Evolutionary conservation across 2,888 invertebrate species (phyloP), one percentile per base, ranked within the genome.

Genomic region (Mythimna vitellina): DNA sequence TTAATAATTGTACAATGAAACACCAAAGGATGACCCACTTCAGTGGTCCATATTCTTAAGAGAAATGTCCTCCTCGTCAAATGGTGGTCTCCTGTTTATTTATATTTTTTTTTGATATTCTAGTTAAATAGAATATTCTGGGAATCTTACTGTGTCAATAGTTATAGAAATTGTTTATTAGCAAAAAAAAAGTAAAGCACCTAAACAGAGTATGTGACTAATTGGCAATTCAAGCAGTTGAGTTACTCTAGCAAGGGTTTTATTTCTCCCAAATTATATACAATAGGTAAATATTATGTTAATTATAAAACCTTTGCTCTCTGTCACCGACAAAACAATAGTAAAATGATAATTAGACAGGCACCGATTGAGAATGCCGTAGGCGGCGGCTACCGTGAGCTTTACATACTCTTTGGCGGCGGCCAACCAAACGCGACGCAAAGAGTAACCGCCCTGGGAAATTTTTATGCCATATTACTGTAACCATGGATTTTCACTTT

Each of bases 241-340:
- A 42, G 20, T 35, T 46, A 29, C 20, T 22, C 3, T 20, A 7
- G 22, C 17, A 17, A 20, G 22, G 56, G 12, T 22, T 25, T 51
- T 32, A 29, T 20, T 46, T 22, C 42, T 58, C 29, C 20, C 20
- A 42, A 14, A 60, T 9, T 53, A 20, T 17, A n/a, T 51, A 32
- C 56, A 35, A 35, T 58, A 22, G 32, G 20, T 53, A 32, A 29
- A 12, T 60, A 12, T 25, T 74, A 77, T 70, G 79, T 10, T 70
- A 82, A 79, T 65, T 79, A 66, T 1, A 57, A 57, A 64, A 81
- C 68, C 80, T 82, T 81, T 80, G 83, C 51, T 76, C 75, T 54
- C 35, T 51, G 70, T 51, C 42, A 67, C 81, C 70, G 65, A 70
- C 46, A 76, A 62, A 83, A 83, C 72, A 83, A 83, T 76, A 67